Percentiles rank a stretch among this genome's conserved stretches.
phyloP scores from a whole-genome alignment of 92 coral and sea anemone genomes.

The Siderastrea radians region DNA sequence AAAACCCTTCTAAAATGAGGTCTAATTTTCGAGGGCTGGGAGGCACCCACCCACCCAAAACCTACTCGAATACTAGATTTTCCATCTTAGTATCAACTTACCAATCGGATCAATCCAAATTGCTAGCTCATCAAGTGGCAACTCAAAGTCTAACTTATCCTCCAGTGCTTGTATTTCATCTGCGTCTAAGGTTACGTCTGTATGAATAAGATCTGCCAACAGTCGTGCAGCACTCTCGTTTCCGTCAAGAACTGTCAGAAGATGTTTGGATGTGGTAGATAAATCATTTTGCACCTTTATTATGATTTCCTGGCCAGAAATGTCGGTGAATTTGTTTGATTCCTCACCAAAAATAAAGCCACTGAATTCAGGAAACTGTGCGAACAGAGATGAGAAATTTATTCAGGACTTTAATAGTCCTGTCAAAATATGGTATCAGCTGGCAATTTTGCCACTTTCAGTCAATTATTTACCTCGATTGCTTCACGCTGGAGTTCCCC shows the following conservation, averaged over 20 bases:
- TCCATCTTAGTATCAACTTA: slow-evolving; percentile 9
- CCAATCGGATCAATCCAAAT: slow-evolving; percentile 91
- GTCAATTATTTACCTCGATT: too few species aligned
- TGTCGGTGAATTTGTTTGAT: slow-evolving; percentile 73
- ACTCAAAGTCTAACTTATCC: slow-evolving; percentile 33
- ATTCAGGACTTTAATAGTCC: background rate
- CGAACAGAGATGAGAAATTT: background rate
- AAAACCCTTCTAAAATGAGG: too few species aligned
- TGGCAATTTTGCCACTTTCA: too few species aligned
- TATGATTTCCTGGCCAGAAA: slow-evolving; percentile 57
- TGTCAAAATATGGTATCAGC: background rate
- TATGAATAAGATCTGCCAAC: slow-evolving; percentile 72
- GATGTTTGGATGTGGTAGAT: slow-evolving; percentile 47
- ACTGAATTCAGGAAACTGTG: slow-evolving; percentile 73
- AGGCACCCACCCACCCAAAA: too few species aligned
- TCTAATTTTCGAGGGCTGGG: too few species aligned
- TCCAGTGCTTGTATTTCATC: slow-evolving; percentile 10
- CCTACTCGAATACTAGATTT: too few species aligned
- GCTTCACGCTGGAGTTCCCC: too few species aligned
- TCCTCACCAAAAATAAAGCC: slow-evolving; percentile 79
- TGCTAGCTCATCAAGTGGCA: slow-evolving; percentile 62
- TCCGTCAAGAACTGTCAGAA: slow-evolving; percentile 57
- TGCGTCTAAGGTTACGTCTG: slow-evolving; percentile 32
- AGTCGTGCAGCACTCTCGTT: slow-evolving; percentile 47
- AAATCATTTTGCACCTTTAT: slow-evolving; percentile 48